Conservation (phyloP, 2,888 invertebrate genomes). For the Adelognathus sp. region DNA sequence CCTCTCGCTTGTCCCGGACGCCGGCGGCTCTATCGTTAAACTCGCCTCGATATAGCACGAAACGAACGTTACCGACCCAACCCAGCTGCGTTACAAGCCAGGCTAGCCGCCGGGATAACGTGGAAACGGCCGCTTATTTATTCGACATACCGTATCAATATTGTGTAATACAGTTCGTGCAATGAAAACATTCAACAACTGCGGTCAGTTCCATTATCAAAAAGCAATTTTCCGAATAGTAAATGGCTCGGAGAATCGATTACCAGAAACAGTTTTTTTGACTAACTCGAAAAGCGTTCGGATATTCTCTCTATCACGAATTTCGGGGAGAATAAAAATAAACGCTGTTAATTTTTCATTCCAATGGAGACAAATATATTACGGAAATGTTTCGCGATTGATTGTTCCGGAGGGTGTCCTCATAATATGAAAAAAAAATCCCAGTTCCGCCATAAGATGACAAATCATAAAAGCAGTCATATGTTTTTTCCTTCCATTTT, state of each 20-base stretch:
- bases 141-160: constrained; percentile 4
- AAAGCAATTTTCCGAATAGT: not conserved
- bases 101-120: not conserved
- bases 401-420: no score
- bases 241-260: not conserved
- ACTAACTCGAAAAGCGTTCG: no score
- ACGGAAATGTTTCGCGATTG: no score
- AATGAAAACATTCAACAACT: not conserved
- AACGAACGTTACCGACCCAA: not conserved
- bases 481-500: no score
- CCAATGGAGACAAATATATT: no score
- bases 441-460: no score
- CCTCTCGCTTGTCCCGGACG: not conserved
- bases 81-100: constrained; percentile 23
- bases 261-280: not conserved
- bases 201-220: not conserved
- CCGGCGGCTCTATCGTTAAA: constrained; percentile 16
- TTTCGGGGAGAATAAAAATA: no score
- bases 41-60: not conserved
- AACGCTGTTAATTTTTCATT: no score
- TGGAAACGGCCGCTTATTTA: not conserved
- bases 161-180: not conserved
- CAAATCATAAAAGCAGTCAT: no score
- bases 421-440: no score
- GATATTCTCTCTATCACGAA: no score